Evolutionary conservation across 2,888 invertebrate genomes (phyloP).

Genomic region (Megalurothrips usitatus): DNA sequence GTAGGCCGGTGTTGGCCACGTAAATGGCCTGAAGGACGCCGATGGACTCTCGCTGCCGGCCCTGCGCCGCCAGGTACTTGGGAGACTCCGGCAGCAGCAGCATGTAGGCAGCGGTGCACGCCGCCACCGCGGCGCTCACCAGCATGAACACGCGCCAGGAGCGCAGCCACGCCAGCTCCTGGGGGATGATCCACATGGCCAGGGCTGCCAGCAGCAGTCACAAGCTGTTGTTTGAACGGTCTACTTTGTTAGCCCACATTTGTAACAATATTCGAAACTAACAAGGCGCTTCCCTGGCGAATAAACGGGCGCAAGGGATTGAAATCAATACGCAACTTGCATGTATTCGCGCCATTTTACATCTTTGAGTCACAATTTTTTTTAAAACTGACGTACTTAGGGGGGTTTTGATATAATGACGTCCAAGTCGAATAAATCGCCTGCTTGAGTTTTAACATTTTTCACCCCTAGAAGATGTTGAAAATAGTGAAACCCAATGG

Average conservation of each 20-base stretch:
- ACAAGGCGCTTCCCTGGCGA: too few relatives aligned
- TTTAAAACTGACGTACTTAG: too few relatives aligned
- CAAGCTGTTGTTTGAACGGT: neutral
- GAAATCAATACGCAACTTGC: too few relatives aligned
- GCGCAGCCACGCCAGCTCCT: neutral
- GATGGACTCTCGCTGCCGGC: neutral
- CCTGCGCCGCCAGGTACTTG: neutral
- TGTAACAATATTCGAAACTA: too few relatives aligned
- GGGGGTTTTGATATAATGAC: too few relatives aligned
- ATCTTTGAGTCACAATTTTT: too few relatives aligned
- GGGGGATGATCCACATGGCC: slow-evolving; percentile 4
- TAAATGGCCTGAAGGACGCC: neutral
- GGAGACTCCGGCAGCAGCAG: slow-evolving; percentile 16
- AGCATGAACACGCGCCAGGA: slow-evolving; percentile 7
- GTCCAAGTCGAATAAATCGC: too few relatives aligned
- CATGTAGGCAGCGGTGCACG: neutral
- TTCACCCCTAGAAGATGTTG: too few relatives aligned
- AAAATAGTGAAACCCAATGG: too few relatives aligned
- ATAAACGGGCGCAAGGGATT: too few relatives aligned
- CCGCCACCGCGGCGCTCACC: neutral
- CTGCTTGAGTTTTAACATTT: too few relatives aligned
- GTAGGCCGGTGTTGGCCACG: neutral
- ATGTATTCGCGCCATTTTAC: too few relatives aligned
- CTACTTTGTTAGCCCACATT: neutral
- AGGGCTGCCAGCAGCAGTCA: neutral